Conservation (phyloP, 2,888 invertebrate species). For the Cenopis cana region DNA sequence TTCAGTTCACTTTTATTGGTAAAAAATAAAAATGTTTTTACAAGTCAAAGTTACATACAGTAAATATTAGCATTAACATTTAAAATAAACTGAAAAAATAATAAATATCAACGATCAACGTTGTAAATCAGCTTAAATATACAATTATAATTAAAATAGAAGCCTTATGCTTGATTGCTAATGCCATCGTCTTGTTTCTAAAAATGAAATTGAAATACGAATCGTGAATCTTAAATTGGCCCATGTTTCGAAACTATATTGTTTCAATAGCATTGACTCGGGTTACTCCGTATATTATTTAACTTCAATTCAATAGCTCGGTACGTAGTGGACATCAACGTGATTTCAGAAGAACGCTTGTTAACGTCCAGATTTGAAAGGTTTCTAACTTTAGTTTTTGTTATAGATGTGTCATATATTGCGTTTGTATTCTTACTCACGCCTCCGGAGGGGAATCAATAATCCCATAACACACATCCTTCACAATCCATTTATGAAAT, state of each 20-base stretch:
- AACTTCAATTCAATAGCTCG: slow-evolving; percentile 7
- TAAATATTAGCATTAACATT: too few species aligned
- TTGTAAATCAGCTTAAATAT: too few species aligned
- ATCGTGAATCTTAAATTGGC: not conserved
- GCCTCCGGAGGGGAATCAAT: slow-evolving; percentile 63
- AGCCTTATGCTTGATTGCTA: too few species aligned
- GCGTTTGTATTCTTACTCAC: slow-evolving; percentile 10
- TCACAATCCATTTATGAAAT: slow-evolving; percentile 79
- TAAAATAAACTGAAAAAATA: too few species aligned
- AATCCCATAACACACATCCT: slow-evolving; percentile 72
- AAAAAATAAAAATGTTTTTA: too few species aligned
- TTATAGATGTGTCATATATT: not conserved
- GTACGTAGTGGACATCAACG: slow-evolving; percentile 12
- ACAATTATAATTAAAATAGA: too few species aligned
- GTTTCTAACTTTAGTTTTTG: slow-evolving; percentile 17
- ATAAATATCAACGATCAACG: too few species aligned
- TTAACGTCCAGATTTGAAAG: slow-evolving; percentile 1
- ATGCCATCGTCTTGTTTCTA: too few species aligned
- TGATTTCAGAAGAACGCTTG: slow-evolving; percentile 8
- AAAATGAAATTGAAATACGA: too few species aligned
- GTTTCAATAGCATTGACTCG: slow-evolving; percentile 20
- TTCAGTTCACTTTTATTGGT: too few species aligned
- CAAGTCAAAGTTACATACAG: too few species aligned
- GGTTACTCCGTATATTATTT: slow-evolving; percentile 12
- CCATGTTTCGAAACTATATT: slow-evolving; percentile 22